phyloP scores from a whole-genome alignment of 2,113 vertebrate genomes.

The Zosterops japonicus region DNA sequence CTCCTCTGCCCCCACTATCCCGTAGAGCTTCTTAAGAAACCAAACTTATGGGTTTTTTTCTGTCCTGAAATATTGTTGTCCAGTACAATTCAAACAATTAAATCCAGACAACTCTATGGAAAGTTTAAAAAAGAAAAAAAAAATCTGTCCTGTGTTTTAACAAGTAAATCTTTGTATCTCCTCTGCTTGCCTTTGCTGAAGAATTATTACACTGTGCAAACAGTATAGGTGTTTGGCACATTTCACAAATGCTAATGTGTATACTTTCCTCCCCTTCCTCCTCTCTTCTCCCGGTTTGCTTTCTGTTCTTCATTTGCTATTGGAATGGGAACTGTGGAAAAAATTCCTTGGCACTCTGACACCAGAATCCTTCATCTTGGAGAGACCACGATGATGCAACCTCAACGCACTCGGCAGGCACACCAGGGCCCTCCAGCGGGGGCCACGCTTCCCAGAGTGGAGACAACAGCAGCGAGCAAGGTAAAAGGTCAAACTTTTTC shows the following conservation, averaged over 20 bases:
- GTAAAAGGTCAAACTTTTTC: constrained; percentile 84
- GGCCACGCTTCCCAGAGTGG: constrained; percentile 98
- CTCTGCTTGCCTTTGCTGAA: constrained; percentile 37
- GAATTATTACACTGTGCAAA: constrained; percentile 45
- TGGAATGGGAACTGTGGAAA: constrained; percentile 86
- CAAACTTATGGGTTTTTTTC: not conserved
- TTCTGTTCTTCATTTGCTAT: constrained; percentile 82
- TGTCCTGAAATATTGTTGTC: not conserved
- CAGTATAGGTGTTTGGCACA: not conserved
- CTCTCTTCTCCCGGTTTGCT: constrained; percentile 59
- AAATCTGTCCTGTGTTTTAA: not conserved
- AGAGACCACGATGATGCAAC: constrained; percentile 99
- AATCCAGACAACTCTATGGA: not conserved
- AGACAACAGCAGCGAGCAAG: constrained; percentile 99
- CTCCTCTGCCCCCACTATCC: not conserved
- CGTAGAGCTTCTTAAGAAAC: not conserved
- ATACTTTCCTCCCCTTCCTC: constrained; percentile 50
- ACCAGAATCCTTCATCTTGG: constrained; percentile 99
- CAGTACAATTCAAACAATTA: not conserved
- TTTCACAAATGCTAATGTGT: constrained; percentile 80
- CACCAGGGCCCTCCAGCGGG: constrained; percentile 98
- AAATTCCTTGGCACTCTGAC: constrained; percentile 78
- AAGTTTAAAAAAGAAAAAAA: not conserved
- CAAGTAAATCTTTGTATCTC: constrained; percentile 16
- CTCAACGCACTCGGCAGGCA: constrained; percentile 98